phyloP scores from a whole-genome alignment of 1,140 invertebrate species.

The Ceratina japonica region DNA sequence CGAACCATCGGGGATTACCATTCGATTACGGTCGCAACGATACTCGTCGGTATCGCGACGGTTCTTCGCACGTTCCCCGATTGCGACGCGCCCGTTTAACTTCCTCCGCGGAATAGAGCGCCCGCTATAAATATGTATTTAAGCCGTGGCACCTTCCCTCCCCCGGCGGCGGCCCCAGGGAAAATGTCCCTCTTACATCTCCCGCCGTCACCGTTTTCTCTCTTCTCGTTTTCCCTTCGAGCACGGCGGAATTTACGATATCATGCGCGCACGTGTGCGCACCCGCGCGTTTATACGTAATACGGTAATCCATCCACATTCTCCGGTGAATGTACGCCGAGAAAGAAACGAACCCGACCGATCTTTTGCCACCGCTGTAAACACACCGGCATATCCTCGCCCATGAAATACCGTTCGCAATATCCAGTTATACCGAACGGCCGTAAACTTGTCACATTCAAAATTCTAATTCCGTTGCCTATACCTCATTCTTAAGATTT shows the following conservation, averaged over 20 bases:
- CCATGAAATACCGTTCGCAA: slow-evolving; percentile 16
- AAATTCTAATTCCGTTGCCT: not conserved
- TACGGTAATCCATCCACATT: slow-evolving; percentile 37
- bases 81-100: slow-evolving; percentile 38
- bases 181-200: slow-evolving; percentile 9
- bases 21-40: not conserved
- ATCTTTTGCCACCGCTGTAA: slow-evolving; percentile 1
- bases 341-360: slow-evolving; percentile 29
- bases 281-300: not conserved
- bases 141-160: not conserved
- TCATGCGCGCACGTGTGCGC: slow-evolving; percentile 22
- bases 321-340: slow-evolving; percentile 24
- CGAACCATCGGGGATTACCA: slow-evolving; percentile 10
- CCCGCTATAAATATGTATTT: slow-evolving; percentile 66
- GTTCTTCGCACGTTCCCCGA: not conserved
- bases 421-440: slow-evolving; percentile 3
- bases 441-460: not conserved
- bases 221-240: not conserved
- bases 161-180: slow-evolving; percentile 17
- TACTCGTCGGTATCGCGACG: not conserved
- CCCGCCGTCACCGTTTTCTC: slow-evolving; percentile 1
- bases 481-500: no score
- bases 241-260: slow-evolving; percentile 54
- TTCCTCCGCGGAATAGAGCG: slow-evolving; percentile 40
- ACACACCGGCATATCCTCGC: not conserved